Base-by-base conservation (phyloP, 2,888 invertebrate species). In the Lithophane ornitopus region DNA sequence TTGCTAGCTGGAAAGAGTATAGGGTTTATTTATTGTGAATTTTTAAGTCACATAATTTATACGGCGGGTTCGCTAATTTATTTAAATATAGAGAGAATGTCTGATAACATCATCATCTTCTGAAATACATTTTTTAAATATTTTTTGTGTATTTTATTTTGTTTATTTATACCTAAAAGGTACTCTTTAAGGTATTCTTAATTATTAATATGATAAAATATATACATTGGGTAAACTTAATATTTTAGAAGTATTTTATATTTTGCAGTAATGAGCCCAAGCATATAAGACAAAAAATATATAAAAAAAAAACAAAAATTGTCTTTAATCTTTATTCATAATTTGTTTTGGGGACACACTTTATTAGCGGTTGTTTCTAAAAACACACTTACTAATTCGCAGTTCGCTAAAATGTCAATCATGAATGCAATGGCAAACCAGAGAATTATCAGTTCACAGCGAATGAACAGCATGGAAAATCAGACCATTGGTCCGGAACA, bases 401-500 rank as follows among this genome's bases (percentile, higher is more conserved):
- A 46, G 22, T 70, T 39, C 11, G 22, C 7, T 22, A 71, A 71
- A 71, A 71, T 39, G 11, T 16, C 22, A 22, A 54, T 26, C 22
- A 49, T 34, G 9, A n/a, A 68, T 9, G 19, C n/a, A 58, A 3
- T 61, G 7, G 34, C 26, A 9, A 44, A 59, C 2, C 39, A 56
- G n/a, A 14, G 34, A 28, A 28, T 28, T 65, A 76, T 69, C 76
- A 76, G 14, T 82, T 80, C 44, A 62, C 61, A 58, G 49, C 41
- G n/a, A 76, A 46, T 80, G 82, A 76, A 46, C 59, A 69, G 39
- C 41, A 34, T 9, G 22, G n/a, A 8, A 16, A n/a, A 49, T 52
- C 54, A 28, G n/a, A 52, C 65, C 82, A 70, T 9, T 82, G 82
- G 44, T 12, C 34, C 1, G 77, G 65, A 76, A 68, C 16, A 4